phyloP scores from a whole-genome alignment of 2,113 vertebrate species.

The Chloebia gouldiae region DNA sequence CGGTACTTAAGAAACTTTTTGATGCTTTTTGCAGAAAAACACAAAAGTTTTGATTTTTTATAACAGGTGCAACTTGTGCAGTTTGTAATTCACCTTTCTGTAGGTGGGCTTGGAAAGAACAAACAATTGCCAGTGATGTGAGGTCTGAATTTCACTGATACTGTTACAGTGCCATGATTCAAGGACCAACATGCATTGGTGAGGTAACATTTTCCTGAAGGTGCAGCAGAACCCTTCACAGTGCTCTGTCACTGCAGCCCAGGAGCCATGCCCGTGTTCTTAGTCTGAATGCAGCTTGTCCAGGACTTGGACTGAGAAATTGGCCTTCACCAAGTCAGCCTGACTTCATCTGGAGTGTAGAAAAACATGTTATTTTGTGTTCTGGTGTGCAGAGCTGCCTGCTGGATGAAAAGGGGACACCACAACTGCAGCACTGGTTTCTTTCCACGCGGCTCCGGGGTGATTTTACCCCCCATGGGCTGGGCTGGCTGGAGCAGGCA shows the following conservation, averaged over 20 bases:
- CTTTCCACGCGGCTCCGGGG: accelerated
- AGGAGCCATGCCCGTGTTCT: accelerated
- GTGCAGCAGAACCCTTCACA: neutral
- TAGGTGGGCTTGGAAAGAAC: neutral
- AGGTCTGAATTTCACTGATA: neutral
- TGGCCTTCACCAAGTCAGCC: neutral
- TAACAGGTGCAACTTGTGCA: neutral
- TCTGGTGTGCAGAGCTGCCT: neutral
- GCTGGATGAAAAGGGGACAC: neutral
- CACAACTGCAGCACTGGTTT: neutral
- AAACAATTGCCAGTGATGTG: neutral
- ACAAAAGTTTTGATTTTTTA: neutral
- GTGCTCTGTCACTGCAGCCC: neutral
- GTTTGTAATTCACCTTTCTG: neutral
- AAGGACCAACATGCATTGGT: accelerated
- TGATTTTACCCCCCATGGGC: neutral
- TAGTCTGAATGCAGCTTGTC: neutral
- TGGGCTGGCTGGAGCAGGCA: neutral
- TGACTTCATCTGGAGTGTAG: neutral
- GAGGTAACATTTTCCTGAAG: neutral
- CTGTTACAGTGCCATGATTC: accelerated
- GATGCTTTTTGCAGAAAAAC: neutral
- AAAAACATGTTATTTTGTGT: neutral
- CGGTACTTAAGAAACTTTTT: neutral
- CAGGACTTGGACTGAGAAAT: neutral